These are phyloP conservation scores for Proisotoma minuta DNA, from an alignment of 2,888 invertebrate genomes.

Conservation along the genomic window DNA sequence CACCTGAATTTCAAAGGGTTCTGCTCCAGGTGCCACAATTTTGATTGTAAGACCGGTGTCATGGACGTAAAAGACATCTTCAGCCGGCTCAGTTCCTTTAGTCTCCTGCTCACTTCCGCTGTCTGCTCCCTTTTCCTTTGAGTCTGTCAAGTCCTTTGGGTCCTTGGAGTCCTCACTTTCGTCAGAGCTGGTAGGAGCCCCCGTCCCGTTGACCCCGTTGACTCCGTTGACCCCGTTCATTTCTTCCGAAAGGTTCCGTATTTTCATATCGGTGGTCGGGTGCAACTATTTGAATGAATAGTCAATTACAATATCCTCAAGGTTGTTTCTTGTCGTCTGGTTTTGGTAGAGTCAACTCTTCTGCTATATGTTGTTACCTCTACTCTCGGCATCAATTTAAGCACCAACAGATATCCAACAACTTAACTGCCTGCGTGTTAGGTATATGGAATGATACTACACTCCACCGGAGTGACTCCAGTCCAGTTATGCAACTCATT, in stretches of 20 bases:
- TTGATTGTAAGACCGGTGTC: conserved; percentile 91
- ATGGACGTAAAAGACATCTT: conserved; percentile 81
- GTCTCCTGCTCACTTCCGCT: conserved; percentile 46
- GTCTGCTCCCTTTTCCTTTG: conserved; percentile 7
- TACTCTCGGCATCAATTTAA: no score
- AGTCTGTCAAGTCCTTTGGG: not conserved
- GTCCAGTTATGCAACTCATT: no score
- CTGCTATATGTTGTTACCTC: no score
- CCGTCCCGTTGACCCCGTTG: not conserved
- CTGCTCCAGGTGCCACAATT: conserved; percentile 84
- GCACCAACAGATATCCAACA: no score
- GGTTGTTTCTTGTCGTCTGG: not conserved
- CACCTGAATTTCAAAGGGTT: conserved; percentile 88
- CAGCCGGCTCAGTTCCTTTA: conserved; percentile 56
- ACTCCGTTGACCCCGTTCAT: not conserved
- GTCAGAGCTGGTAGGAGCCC: not conserved
- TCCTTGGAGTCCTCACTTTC: not conserved
- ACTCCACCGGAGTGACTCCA: no score
- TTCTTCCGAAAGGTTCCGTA: not conserved
- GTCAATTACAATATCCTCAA: not conserved
- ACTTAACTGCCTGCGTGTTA: no score
- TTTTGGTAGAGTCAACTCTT: no score
- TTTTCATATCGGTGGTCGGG: not conserved
- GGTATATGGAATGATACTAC: no score
- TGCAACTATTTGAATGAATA: not conserved